Evolutionary conservation across 1,140 invertebrate genomes (phyloP).

Genomic region (Trichogramma pretiosum): DNA sequence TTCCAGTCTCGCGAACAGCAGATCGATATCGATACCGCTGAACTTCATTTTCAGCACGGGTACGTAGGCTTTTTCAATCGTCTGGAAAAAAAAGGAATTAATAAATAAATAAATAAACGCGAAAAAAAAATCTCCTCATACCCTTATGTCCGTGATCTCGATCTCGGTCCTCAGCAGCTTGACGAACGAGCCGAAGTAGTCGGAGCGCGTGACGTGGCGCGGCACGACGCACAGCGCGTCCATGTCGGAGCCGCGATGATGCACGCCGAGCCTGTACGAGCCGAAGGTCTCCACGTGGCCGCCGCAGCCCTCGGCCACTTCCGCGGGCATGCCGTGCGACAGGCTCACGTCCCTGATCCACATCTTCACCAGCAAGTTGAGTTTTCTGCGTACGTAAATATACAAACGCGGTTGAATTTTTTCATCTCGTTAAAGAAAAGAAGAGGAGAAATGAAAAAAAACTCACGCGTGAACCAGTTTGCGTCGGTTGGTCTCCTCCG

Average conservation of each 20-base stretch:
- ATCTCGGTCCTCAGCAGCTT: background rate
- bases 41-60: slow-evolving; percentile 8
- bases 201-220: background rate
- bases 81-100: background rate
- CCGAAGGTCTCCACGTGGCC: slow-evolving; percentile 1
- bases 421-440: background rate
- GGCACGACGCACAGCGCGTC: background rate
- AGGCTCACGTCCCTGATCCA: background rate
- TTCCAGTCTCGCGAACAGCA: slow-evolving; percentile 6
- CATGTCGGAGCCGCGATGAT: background rate
- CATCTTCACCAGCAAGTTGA: background rate
- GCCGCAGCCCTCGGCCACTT: background rate
- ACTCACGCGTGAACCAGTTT: too few relatives aligned
- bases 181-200: slow-evolving; percentile 5
- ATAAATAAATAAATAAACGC: background rate
- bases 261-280: slow-evolving; percentile 1
- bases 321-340: background rate
- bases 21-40: slow-evolving; percentile 6
- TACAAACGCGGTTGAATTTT: background rate
- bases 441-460: too few relatives aligned
- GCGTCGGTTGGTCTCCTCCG: too few relatives aligned
- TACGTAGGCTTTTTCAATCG: slow-evolving; percentile 5
- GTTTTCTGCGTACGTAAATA: slow-evolving; percentile 4
- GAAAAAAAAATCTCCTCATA: background rate
- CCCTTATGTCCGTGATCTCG: slow-evolving; percentile 4